A percentile compares a stretch with the other conserved stretches of the same genome.
phyloP scores from a whole-genome alignment of 2,113 vertebrate species.

The Microcebus lehilahytsara region DNA sequence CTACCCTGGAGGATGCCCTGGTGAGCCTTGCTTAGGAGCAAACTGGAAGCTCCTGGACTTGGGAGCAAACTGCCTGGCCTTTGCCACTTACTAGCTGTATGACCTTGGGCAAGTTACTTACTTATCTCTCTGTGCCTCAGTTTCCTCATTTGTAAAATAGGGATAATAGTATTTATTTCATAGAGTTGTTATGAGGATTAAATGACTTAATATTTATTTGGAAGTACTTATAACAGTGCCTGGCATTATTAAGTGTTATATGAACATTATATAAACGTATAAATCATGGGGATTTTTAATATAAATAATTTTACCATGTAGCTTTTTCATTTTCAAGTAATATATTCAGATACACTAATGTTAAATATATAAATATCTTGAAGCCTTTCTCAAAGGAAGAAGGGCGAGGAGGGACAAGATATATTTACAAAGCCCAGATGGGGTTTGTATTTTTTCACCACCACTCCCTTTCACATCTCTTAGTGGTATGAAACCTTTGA shows the following conservation, averaged over 20 bases:
- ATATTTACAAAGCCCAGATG: background rate
- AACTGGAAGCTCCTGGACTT: background rate
- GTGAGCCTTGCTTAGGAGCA: background rate
- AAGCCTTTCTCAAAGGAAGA: conserved; percentile 18
- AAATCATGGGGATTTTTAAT: background rate
- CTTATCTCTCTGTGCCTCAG: background rate
- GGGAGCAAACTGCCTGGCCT: background rate
- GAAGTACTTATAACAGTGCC: background rate
- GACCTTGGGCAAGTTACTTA: background rate
- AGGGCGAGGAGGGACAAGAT: background rate
- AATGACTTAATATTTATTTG: background rate
- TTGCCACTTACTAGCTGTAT: background rate
- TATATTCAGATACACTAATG: background rate
- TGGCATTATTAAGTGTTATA: background rate
- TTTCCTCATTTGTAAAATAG: background rate
- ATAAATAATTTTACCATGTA: background rate
- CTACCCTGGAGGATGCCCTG: background rate
- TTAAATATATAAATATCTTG: conserved; percentile 4
- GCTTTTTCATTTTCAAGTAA: conserved; percentile 11
- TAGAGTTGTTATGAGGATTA: background rate
- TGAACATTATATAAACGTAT: background rate
- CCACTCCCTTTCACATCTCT: background rate
- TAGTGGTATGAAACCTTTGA: background rate
- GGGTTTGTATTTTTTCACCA: background rate
- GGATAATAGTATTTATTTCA: background rate